Evolutionary conservation across 2,888 invertebrate genomes (phyloP).

Genomic region (Pollenia angustigena): DNA sequence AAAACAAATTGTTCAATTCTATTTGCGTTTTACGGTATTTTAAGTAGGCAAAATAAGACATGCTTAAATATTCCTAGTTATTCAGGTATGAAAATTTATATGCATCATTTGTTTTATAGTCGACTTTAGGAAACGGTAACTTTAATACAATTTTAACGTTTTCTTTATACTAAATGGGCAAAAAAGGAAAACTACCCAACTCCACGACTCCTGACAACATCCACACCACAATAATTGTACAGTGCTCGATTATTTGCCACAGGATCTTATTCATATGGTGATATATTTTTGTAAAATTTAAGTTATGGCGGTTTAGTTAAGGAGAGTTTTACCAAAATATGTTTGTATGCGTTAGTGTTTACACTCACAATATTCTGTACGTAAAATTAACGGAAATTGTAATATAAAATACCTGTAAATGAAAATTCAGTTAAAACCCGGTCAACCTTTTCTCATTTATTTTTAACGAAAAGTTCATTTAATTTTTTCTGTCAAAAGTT

Average conservation of each 20-base stretch:
- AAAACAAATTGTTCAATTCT: not conserved
- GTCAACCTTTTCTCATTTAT: no score
- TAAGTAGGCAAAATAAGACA: slow-evolving; percentile 26
- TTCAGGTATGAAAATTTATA: slow-evolving; percentile 61
- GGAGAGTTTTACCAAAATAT: not conserved
- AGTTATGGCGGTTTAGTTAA: slow-evolving; percentile 40
- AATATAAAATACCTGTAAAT: no score
- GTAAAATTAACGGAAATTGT: no score
- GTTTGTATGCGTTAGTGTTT: not conserved
- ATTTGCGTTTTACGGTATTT: slow-evolving; percentile 42
- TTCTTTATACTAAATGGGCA: not conserved
- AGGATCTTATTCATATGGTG: slow-evolving; percentile 32
- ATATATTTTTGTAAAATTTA: slow-evolving; percentile 39
- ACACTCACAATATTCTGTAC: no score
- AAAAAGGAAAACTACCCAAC: not conserved
- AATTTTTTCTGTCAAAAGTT: no score
- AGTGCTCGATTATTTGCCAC: slow-evolving; percentile 50
- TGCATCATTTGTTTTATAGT: slow-evolving; percentile 57
- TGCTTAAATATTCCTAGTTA: slow-evolving; percentile 31
- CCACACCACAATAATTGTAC: not conserved
- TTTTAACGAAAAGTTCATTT: no score
- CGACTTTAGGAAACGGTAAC: not conserved
- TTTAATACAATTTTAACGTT: slow-evolving; percentile 17
- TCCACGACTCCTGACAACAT: not conserved
- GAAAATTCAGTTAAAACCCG: no score